Percentiles rank a stretch among this genome's conserved stretches.
phyloP scores from a whole-genome alignment of 2,888 invertebrate species.

The Standfussiana lucernea region DNA sequence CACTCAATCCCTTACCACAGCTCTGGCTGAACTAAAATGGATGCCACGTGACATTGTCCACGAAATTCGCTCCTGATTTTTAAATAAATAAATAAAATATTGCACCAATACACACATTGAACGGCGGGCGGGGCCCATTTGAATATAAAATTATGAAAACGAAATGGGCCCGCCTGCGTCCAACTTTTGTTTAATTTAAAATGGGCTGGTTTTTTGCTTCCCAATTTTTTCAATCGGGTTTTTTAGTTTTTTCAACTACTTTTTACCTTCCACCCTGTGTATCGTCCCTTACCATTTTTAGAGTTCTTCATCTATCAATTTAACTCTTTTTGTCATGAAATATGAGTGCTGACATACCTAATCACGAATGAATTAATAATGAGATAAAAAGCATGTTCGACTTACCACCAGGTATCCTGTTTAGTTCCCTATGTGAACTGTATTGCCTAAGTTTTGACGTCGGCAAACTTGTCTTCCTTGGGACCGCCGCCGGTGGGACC shows the following conservation, averaged over 20 bases:
- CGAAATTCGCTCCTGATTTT: neutral
- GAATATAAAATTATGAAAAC: too few relatives aligned
- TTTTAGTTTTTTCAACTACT: too few relatives aligned
- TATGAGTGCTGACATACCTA: too few relatives aligned
- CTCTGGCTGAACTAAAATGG: neutral
- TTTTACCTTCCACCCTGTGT: too few relatives aligned
- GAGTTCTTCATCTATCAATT: too few relatives aligned
- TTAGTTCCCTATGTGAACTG: constrained; percentile 89
- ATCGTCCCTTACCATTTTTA: too few relatives aligned
- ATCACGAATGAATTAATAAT: constrained; percentile 6
- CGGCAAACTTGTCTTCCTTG: constrained; percentile 83
- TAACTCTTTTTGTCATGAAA: too few relatives aligned
- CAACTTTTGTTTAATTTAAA: too few relatives aligned
- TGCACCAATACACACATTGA: neutral
- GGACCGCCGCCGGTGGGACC: constrained; percentile 79
- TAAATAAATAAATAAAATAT: neutral
- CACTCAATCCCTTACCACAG: neutral
- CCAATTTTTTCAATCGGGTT: too few relatives aligned
- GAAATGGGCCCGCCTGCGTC: too few relatives aligned
- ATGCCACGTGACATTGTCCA: neutral
- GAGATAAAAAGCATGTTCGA: constrained; percentile 25
- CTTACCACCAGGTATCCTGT: constrained; percentile 85
- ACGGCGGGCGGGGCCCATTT: too few relatives aligned
- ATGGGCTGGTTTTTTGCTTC: too few relatives aligned
- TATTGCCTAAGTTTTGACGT: constrained; percentile 89